These are phyloP conservation scores for Tetraodon nigroviridis DNA, from an alignment of 2,113 vertebrate genomes.

Conservation along the genomic window DNA sequence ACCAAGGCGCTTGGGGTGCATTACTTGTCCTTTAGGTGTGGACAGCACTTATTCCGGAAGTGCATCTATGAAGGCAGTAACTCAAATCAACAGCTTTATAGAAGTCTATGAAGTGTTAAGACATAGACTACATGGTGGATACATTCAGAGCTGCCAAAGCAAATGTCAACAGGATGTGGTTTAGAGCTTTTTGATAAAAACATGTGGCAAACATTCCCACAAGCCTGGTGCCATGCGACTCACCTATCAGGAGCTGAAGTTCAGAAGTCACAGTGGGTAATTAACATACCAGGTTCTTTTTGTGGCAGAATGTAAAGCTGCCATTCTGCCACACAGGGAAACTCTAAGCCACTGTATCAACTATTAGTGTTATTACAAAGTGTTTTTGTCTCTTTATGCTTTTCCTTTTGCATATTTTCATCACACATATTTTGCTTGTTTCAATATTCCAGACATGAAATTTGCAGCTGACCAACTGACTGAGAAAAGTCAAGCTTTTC, in stretches of 20 bases:
- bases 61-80: conserved; percentile 13
- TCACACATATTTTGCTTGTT: conserved; percentile 40
- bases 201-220: conserved; percentile 46
- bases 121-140: conserved; percentile 14
- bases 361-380: conserved; percentile 49
- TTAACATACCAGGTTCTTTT: conserved; percentile 66
- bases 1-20: not conserved
- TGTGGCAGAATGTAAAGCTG: conserved; percentile 44
- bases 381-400: conserved; percentile 55
- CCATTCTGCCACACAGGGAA: conserved; percentile 41
- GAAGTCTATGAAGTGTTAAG: conserved; percentile 25
- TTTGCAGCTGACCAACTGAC: conserved; percentile 53
- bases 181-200: conserved; percentile 48
- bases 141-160: conserved; percentile 15
- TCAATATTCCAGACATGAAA: conserved; percentile 53
- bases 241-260: conserved; percentile 73
- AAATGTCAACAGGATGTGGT: conserved; percentile 44
- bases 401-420: conserved; percentile 48
- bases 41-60: conserved; percentile 3
- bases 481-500: conserved; percentile 46
- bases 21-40: conserved; percentile 41
- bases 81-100: conserved; percentile 13
- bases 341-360: conserved; percentile 36
- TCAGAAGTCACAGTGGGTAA: conserved; percentile 65
- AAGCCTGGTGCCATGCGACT: conserved; percentile 57